These are phyloP conservation scores for Carassius carassius DNA, from an alignment of 2,113 vertebrate species.

Conservation along the genomic window DNA sequence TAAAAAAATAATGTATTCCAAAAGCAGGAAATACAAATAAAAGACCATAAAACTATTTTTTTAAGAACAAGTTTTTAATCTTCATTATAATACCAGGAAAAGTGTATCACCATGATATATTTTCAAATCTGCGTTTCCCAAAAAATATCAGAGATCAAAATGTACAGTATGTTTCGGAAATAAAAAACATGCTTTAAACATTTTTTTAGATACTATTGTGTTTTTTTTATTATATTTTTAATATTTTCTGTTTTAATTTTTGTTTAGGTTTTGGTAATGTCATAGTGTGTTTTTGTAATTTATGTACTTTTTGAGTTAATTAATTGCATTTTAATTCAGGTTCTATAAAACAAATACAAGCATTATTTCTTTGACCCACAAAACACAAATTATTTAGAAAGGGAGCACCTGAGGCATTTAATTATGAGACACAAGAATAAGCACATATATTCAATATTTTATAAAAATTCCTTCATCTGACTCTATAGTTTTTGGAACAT, in stretches of 20 bases:
- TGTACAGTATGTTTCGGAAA: background rate
- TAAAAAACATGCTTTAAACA: background rate
- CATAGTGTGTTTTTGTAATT: background rate
- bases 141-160: background rate
- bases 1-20: background rate
- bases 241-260: background rate
- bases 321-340: too few relatives aligned
- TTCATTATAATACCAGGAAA: background rate
- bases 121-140: background rate
- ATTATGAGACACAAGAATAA: background rate
- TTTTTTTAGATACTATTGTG: too few relatives aligned
- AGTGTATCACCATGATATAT: background rate
- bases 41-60: background rate
- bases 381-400: background rate
- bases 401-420: background rate
- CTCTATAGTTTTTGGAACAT: background rate
- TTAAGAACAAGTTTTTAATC: too few relatives aligned
- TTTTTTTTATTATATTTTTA: background rate
- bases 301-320: background rate
- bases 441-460: background rate
- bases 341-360: background rate
- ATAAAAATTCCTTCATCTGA: background rate
- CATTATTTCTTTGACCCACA: background rate
- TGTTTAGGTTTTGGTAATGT: background rate
- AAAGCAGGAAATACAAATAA: background rate